phyloP scores from a whole-genome alignment of 2,113 vertebrate genomes.

The Alligator sinensis region DNA sequence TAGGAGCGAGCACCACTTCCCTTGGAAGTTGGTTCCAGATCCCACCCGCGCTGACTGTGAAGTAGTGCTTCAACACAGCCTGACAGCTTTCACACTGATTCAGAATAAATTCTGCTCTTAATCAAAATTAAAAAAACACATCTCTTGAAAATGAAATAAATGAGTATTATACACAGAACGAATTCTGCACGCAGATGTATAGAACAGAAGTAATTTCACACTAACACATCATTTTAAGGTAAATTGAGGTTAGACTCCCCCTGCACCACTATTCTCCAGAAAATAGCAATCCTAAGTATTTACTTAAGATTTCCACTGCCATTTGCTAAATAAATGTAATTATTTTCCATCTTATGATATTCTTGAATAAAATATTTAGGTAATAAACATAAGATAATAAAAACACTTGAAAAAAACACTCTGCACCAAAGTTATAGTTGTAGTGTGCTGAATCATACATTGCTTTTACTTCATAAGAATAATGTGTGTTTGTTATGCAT shows the following conservation, averaged over 20 bases:
- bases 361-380: conserved; percentile 23
- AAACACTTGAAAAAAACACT: background rate
- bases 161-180: too few species aligned
- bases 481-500: conserved; percentile 6
- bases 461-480: conserved; percentile 30
- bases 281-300: conserved; percentile 9
- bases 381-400: conserved; percentile 24
- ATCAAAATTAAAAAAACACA: background rate
- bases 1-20: too few species aligned
- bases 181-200: background rate
- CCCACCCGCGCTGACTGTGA: too few species aligned
- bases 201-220: background rate
- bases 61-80: background rate
- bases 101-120: background rate
- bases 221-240: background rate
- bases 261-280: background rate
- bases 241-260: background rate
- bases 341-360: background rate
- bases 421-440: conserved; percentile 9
- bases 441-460: background rate
- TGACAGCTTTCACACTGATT: background rate
- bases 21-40: too few species aligned
- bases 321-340: background rate
- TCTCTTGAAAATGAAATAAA: background rate
- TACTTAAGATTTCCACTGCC: background rate